Evolutionary conservation across 2,797 vertebrate species (phyloP).

Genomic region (Tarsius wallacei): DNA sequence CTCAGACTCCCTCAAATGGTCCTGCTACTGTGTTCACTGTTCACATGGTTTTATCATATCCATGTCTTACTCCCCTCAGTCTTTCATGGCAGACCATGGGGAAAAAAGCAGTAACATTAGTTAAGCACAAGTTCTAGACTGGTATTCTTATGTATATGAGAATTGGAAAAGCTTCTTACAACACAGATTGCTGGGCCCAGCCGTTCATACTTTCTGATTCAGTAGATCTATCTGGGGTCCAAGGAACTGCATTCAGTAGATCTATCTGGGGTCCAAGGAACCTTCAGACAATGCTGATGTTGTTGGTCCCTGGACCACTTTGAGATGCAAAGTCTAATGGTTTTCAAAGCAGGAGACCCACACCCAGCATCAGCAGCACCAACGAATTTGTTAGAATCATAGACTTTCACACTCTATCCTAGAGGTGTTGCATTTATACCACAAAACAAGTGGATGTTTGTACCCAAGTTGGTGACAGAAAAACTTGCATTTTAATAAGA

Average conservation of each 20-base stretch:
- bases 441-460: not conserved
- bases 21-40: not conserved
- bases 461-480: not conserved
- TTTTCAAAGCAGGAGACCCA: not conserved
- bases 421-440: conserved; percentile 10
- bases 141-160: not conserved
- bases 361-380: not conserved
- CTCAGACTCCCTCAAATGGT: not conserved
- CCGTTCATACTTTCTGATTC: not conserved
- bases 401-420: not conserved
- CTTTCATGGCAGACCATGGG: not conserved
- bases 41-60: not conserved
- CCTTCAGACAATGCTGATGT: fast-evolving
- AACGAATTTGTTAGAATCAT: not conserved
- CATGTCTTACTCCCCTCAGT: not conserved
- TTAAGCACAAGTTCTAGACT: not conserved
- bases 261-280: not conserved
- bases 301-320: not conserved
- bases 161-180: not conserved
- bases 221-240: not conserved
- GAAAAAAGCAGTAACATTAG: not conserved
- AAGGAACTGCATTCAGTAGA: not conserved
- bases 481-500: not conserved
- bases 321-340: not conserved
- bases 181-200: not conserved